These are phyloP conservation scores for Panthera leo DNA, from an alignment of 2,113 vertebrate species.

Conservation along the genomic window DNA sequence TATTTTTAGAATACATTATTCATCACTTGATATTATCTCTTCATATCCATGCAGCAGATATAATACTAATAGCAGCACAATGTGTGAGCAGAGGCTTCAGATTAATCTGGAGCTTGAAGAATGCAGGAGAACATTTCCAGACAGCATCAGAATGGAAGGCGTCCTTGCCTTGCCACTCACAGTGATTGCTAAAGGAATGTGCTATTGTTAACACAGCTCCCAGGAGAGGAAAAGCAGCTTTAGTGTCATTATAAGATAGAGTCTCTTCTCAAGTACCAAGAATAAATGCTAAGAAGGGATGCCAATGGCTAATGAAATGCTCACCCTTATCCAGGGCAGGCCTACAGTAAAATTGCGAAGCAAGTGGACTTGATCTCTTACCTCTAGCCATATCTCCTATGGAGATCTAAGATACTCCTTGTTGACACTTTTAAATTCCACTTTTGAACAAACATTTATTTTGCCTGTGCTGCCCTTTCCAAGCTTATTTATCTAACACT, in stretches of 20 bases:
- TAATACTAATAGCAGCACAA: constrained; percentile 1
- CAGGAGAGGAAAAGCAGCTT: background rate
- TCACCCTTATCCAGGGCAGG: background rate
- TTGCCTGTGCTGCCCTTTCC: background rate
- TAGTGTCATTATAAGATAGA: background rate
- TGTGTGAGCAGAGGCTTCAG: background rate
- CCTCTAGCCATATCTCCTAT: background rate
- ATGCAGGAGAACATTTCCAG: background rate
- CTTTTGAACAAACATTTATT: background rate
- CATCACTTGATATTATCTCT: constrained; percentile 60
- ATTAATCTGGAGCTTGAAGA: background rate
- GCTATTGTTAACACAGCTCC: constrained; percentile 26
- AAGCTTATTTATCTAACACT: background rate
- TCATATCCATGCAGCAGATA: background rate
- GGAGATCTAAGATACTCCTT: background rate
- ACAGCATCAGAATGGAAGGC: background rate
- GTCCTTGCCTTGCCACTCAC: background rate
- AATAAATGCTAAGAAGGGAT: background rate
- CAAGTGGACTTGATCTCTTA: background rate
- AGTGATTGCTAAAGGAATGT: constrained; percentile 1
- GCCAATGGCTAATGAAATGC: background rate
- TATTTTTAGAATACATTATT: constrained; percentile 67
- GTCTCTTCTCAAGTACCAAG: constrained; percentile 11
- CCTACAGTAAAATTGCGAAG: background rate
- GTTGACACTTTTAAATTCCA: background rate